Evolutionary conservation across 2,797 vertebrate species (phyloP).

Genomic region (Meda fulgida): DNA sequence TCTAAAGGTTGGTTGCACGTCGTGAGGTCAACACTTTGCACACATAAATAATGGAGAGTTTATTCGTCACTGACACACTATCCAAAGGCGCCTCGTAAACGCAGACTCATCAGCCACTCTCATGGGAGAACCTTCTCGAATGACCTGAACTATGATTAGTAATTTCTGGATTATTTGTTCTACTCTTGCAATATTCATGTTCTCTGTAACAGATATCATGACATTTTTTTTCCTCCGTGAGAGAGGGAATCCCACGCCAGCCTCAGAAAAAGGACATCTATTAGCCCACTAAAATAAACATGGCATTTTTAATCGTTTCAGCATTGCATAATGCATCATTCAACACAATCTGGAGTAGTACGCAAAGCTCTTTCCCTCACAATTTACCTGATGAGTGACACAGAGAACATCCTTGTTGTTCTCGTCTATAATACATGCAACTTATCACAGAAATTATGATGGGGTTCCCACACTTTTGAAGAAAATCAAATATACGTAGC

Average conservation of each 20-base stretch:
- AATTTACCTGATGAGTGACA: conserved; percentile 59
- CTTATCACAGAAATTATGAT: conserved; percentile 5
- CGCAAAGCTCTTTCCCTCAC: conserved; percentile 60
- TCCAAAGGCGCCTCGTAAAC: conserved; percentile 61
- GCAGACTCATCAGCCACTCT: conserved; percentile 69
- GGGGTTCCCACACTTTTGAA: neutral
- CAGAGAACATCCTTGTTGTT: conserved; percentile 62
- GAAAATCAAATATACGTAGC: neutral
- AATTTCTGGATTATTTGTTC: conserved; percentile 77
- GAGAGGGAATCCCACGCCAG: conserved; percentile 75
- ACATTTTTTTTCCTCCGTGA: conserved; percentile 59
- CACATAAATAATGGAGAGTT: conserved; percentile 62
- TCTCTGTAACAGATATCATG: conserved; percentile 64
- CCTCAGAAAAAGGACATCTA: conserved; percentile 59
- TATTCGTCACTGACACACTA: conserved; percentile 66
- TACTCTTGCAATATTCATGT: conserved; percentile 76
- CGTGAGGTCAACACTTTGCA: conserved; percentile 56
- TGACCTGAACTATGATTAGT: conserved; percentile 77
- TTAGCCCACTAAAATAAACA: conserved; percentile 64
- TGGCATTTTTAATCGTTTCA: conserved; percentile 75
- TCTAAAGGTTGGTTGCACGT: conserved; percentile 51
- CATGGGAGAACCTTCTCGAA: conserved; percentile 67
- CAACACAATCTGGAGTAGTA: conserved; percentile 64
- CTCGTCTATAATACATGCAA: conserved; percentile 63
- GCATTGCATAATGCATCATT: conserved; percentile 74